These are phyloP conservation scores for Linnaemya vulpina DNA, from an alignment of 2,888 invertebrate genomes.

Conservation along the genomic window DNA sequence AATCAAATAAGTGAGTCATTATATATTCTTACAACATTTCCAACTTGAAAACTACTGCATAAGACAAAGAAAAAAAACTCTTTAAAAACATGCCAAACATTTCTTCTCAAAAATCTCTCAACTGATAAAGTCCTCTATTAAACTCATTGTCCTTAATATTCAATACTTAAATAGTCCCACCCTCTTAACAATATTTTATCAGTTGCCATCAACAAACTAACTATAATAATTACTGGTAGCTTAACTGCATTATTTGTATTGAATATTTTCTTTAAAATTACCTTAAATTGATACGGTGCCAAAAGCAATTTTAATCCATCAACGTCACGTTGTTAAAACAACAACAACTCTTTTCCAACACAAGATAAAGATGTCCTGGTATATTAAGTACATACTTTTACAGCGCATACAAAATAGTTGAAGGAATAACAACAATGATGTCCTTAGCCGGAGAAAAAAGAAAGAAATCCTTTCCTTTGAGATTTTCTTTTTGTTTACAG, in stretches of 20 bases:
- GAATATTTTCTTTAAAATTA: slow-evolving; percentile 58
- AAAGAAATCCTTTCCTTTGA: slow-evolving; percentile 17
- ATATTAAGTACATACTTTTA: slow-evolving; percentile 1
- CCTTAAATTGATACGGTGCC: slow-evolving; percentile 61
- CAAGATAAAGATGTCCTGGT: slow-evolving; percentile 18
- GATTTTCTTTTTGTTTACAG: slow-evolving; percentile 5
- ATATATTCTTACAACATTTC: too few relatives aligned
- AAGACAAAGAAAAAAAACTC: too few relatives aligned
- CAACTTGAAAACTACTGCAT: too few relatives aligned
- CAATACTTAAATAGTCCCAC: background rate
- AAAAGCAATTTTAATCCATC: slow-evolving; percentile 63
- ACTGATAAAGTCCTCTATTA: background rate
- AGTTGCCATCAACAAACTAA: slow-evolving; percentile 26
- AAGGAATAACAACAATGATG: slow-evolving; percentile 23
- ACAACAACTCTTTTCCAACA: slow-evolving; percentile 33
- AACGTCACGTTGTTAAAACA: slow-evolving; percentile 58
- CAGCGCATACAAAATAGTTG: background rate
- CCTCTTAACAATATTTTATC: background rate
- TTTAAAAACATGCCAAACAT: too few relatives aligned
- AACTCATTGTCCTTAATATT: background rate
- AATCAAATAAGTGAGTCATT: too few relatives aligned
- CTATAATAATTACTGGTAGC: slow-evolving; percentile 35
- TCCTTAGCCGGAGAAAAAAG: slow-evolving; percentile 32
- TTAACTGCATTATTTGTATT: slow-evolving; percentile 52
- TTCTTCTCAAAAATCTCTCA: background rate